Percentiles rank a stretch among this genome's conserved stretches.
These are phyloP conservation scores for Mola mola DNA, from an alignment of 2,113 vertebrate genomes.

Conservation along the genomic window DNA sequence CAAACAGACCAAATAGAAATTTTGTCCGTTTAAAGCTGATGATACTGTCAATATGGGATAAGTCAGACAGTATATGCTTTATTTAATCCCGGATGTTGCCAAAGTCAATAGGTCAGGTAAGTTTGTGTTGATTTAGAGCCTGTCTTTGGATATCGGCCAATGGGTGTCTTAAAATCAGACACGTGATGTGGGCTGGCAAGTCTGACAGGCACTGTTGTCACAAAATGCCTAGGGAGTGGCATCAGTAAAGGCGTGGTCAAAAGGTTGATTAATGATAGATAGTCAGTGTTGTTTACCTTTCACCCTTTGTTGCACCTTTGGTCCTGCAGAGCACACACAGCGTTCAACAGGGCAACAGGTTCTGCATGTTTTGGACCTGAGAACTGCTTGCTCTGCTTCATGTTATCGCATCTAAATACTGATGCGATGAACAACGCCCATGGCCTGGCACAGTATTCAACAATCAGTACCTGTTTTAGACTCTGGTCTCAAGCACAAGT, in stretches of 20 bases:
- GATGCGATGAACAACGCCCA: too few relatives aligned
- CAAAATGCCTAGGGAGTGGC: slow-evolving; percentile 55
- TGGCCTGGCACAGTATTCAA: too few relatives aligned
- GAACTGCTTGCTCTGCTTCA: slow-evolving; percentile 10
- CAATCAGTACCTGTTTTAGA: too few relatives aligned
- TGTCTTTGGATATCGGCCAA: slow-evolving; percentile 51
- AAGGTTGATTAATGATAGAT: slow-evolving; percentile 74
- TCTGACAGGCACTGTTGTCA: slow-evolving; percentile 53
- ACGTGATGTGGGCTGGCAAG: slow-evolving; percentile 57
- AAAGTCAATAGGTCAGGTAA: slow-evolving; percentile 45
- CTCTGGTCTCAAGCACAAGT: background rate
- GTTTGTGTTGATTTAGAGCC: slow-evolving; percentile 55
- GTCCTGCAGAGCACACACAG: slow-evolving; percentile 17
- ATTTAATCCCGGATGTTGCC: slow-evolving; percentile 60
- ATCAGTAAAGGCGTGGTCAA: slow-evolving; percentile 50
- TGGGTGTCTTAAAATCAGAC: slow-evolving; percentile 59
- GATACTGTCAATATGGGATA: slow-evolving; percentile 63
- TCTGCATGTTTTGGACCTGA: slow-evolving; percentile 33
- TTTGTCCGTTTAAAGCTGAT: slow-evolving; percentile 43
- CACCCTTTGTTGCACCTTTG: slow-evolving; percentile 62
- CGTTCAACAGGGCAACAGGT: slow-evolving; percentile 52
- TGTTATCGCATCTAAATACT: slow-evolving; percentile 28
- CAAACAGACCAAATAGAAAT: slow-evolving; percentile 43
- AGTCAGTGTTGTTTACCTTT: slow-evolving; percentile 59
- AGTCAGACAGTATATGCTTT: slow-evolving; percentile 37